Evolutionary conservation across 2,888 invertebrate species (phyloP).

Genomic region (Ephialtes manifestator): DNA sequence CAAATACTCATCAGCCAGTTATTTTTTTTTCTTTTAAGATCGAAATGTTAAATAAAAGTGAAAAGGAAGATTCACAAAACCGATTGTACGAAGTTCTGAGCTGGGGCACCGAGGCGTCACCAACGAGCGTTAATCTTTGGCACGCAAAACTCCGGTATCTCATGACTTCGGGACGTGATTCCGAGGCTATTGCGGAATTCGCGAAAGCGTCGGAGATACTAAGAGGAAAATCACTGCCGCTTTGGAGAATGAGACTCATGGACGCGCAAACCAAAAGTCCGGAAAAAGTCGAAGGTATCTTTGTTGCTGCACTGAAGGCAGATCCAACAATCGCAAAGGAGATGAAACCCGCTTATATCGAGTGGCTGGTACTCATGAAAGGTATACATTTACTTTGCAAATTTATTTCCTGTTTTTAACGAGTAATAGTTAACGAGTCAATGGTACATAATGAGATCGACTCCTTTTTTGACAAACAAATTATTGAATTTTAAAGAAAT

Average conservation of each 20-base stretch:
- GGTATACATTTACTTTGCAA: slow-evolving; percentile 72
- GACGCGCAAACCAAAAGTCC: slow-evolving; percentile 82
- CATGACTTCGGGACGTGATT: slow-evolving; percentile 84
- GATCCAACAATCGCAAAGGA: slow-evolving; percentile 86
- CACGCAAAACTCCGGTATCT: slow-evolving; percentile 86
- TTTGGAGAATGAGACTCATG: slow-evolving; percentile 86
- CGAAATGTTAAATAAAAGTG: slow-evolving; percentile 78
- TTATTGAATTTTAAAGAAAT: too few species aligned
- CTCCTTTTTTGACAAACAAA: too few species aligned
- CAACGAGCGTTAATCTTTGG: slow-evolving; percentile 87
- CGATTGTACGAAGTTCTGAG: slow-evolving; percentile 82
- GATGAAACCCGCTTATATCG: slow-evolving; percentile 89
- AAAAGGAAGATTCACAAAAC: slow-evolving; percentile 72
- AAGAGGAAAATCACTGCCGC: slow-evolving; percentile 84
- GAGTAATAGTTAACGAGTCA: too few species aligned
- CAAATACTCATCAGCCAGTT: neutral
- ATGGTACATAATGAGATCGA: too few species aligned
- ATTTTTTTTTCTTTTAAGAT: slow-evolving; percentile 74
- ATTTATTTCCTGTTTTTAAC: neutral
- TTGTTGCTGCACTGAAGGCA: slow-evolving; percentile 86
- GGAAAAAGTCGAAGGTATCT: slow-evolving; percentile 84
- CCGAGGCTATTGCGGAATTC: slow-evolving; percentile 85
- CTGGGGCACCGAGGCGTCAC: slow-evolving; percentile 86
- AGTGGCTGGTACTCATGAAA: slow-evolving; percentile 87
- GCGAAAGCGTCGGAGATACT: slow-evolving; percentile 83